Conservation (phyloP, 2,888 invertebrate species). For the Pasiphila rectangulata region DNA sequence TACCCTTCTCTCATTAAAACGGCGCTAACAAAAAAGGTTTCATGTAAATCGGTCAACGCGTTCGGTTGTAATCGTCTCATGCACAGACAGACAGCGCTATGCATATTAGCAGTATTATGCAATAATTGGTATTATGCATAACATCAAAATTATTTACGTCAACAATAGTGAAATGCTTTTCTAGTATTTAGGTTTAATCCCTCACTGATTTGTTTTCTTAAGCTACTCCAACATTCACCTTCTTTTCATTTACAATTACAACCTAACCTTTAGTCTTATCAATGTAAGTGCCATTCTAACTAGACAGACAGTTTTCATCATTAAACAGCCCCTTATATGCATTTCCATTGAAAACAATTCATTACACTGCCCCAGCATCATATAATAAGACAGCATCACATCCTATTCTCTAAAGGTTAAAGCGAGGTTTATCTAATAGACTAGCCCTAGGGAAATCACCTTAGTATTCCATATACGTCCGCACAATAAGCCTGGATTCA, state of each 20-base stretch:
- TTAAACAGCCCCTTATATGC: not conserved
- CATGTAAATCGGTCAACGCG: too few relatives aligned
- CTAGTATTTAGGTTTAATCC: too few relatives aligned
- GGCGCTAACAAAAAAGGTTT: too few relatives aligned
- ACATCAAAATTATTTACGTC: too few relatives aligned
- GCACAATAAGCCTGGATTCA: slow-evolving; percentile 59
- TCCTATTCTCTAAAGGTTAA: slow-evolving; percentile 55
- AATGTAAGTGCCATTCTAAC: not conserved
- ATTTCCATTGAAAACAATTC: slow-evolving; percentile 8
- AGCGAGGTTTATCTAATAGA: slow-evolving; percentile 48
- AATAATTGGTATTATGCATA: too few relatives aligned
- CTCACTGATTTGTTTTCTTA: not conserved
- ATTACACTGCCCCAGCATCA: slow-evolving; percentile 2
- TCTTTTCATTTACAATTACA: not conserved
- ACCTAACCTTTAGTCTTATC: not conserved
- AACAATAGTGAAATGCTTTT: too few relatives aligned
- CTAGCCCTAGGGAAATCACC: slow-evolving; percentile 44
- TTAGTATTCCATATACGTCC: slow-evolving; percentile 61
- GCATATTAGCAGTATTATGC: too few relatives aligned
- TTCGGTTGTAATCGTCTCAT: too few relatives aligned
- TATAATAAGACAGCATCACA: slow-evolving; percentile 32
- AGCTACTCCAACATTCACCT: not conserved
- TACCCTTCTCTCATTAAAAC: too few relatives aligned
- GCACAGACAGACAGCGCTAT: too few relatives aligned
- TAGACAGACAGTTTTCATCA: not conserved